phyloP scores from a whole-genome alignment of 2,797 vertebrate genomes.

The Takifugu rubripes region DNA sequence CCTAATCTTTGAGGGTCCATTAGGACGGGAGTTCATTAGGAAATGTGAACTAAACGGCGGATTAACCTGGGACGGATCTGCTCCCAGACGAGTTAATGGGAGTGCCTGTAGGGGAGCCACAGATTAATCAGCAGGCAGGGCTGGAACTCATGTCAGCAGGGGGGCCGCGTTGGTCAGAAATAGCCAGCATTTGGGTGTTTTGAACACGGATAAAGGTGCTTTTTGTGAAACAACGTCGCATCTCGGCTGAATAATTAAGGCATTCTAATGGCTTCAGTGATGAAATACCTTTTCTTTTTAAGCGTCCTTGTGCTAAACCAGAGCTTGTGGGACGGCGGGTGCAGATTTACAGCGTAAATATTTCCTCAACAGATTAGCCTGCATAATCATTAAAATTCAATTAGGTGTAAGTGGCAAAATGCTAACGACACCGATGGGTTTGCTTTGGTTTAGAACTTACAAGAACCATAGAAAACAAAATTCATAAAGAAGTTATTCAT shows the following conservation, averaged over 20 bases:
- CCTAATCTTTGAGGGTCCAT: slow-evolving; percentile 42
- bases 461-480: too few species aligned
- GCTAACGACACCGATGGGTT: slow-evolving; percentile 8
- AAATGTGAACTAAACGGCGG: slow-evolving; percentile 45
- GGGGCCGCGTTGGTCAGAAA: slow-evolving; percentile 5
- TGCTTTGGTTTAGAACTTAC: too few species aligned
- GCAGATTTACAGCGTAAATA: slow-evolving; percentile 22
- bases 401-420: slow-evolving; percentile 38
- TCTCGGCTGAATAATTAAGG: neutral
- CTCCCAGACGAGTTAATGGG: slow-evolving; percentile 31
- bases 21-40: slow-evolving; percentile 37
- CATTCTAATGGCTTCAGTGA: too few species aligned
- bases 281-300: too few species aligned
- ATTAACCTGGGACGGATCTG: slow-evolving; percentile 34
- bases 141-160: slow-evolving; percentile 12
- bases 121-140: slow-evolving; percentile 29
- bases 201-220: neutral
- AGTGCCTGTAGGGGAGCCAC: slow-evolving; percentile 8
- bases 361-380: slow-evolving; percentile 33
- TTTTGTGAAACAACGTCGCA: neutral
- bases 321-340: slow-evolving; percentile 9
- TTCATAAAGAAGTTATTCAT: too few species aligned
- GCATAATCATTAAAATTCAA: slow-evolving; percentile 40
- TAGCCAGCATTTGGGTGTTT: slow-evolving; percentile 1
- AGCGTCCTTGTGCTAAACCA: too few species aligned